phyloP scores from a whole-genome alignment of 1,140 invertebrate genomes.

The Lucilia cuprina region DNA sequence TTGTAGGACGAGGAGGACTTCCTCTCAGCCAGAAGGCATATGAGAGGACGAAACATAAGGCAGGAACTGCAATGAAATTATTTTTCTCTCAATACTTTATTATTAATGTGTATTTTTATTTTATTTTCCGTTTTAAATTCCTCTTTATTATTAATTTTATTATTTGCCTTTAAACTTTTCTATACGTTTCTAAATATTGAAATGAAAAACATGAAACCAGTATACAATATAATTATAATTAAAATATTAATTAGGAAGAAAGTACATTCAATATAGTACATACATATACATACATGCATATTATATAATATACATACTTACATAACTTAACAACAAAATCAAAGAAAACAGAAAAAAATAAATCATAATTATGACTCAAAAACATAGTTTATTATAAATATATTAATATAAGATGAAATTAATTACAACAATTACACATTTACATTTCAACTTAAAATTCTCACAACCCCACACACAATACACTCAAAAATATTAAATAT shows the following conservation, averaged over 20 bases:
- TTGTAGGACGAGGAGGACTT: conserved; percentile 45
- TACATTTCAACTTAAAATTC: neutral
- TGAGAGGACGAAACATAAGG: conserved; percentile 21
- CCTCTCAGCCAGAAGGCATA: conserved; percentile 22
- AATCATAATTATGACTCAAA: neutral
- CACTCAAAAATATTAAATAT: neutral
- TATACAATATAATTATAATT: conserved; percentile 25
- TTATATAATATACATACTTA: neutral
- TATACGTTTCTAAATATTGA: conserved; percentile 9
- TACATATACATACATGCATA: neutral
- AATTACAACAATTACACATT: neutral
- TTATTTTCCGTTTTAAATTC: neutral
- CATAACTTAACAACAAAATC: neutral
- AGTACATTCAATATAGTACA: conserved; percentile 24
- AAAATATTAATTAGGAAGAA: conserved; percentile 25
- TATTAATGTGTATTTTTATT: neutral
- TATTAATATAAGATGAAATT: neutral
- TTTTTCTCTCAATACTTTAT: conserved; percentile 41
- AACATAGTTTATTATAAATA: neutral
- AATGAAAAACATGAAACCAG: conserved; percentile 14
- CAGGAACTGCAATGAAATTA: conserved; percentile 60
- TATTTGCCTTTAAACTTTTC: conserved; percentile 22
- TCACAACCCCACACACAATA: neutral
- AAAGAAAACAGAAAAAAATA: conserved; percentile 12
- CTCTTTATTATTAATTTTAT: neutral